A percentile compares a stretch with the other conserved stretches of the same genome.
phyloP scores from a whole-genome alignment of 2,113 vertebrate genomes.

The Grammomys dolichurus region DNA sequence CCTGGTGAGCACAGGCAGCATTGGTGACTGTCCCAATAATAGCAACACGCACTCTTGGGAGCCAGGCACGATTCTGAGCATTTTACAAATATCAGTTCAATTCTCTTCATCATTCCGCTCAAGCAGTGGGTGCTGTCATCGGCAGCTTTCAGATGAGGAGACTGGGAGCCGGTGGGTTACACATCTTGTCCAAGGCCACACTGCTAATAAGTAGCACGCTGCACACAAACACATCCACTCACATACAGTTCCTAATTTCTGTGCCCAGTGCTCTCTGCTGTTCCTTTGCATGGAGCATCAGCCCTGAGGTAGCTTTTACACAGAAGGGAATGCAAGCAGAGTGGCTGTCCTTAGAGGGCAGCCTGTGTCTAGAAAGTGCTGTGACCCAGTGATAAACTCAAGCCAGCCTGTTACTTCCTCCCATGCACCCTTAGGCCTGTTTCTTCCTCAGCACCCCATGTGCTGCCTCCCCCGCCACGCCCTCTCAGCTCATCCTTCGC shows the following conservation, averaged over 20 bases:
- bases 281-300: background rate
- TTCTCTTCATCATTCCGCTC: background rate
- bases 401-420: background rate
- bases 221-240: background rate
- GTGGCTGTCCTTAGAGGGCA: background rate
- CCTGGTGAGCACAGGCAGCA: background rate
- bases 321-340: background rate
- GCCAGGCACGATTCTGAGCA: background rate
- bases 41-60: background rate
- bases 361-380: background rate
- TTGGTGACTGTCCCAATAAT: background rate
- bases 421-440: background rate
- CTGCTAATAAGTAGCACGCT: background rate
- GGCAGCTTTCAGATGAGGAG: conserved; percentile 8
- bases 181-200: background rate
- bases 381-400: too few relatives aligned
- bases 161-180: background rate
- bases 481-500: background rate
- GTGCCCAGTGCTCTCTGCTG: rapidly evolving
- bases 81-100: conserved; percentile 21
- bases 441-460: background rate
- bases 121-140: background rate
- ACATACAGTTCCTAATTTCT: background rate
- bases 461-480: background rate
- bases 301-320: background rate